phyloP scores from a whole-genome alignment of 1,140 invertebrate species.

The Hormaphis cornu region DNA sequence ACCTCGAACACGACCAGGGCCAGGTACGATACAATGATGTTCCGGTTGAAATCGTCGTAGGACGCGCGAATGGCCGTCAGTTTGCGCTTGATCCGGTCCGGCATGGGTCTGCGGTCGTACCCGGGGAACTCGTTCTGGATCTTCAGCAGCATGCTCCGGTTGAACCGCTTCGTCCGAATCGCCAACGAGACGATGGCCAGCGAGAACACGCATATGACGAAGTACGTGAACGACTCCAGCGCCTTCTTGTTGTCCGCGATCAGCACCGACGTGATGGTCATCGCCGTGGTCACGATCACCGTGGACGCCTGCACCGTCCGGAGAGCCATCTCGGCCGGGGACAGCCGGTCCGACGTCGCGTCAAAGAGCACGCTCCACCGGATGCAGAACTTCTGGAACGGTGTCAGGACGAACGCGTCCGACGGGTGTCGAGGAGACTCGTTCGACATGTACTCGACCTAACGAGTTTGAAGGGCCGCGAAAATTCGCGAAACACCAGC shows the following conservation, averaged over 20 bases:
- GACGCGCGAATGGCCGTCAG: background rate
- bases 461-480: no score
- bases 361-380: background rate
- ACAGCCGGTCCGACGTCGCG: background rate
- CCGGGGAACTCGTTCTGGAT: background rate
- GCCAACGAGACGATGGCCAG: background rate
- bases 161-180: background rate
- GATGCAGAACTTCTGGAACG: constrained; percentile 1
- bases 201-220: background rate
- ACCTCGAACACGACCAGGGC: background rate
- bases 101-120: background rate
- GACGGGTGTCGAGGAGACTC: no score
- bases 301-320: background rate
- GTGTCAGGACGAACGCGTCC: background rate
- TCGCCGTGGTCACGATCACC: background rate
- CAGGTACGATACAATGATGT: background rate
- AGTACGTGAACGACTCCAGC: background rate
- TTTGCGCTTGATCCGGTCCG: background rate
- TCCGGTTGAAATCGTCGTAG: background rate
- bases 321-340: background rate
- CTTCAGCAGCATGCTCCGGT: background rate
- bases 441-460: no score
- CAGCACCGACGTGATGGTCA: background rate
- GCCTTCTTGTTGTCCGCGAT: constrained; percentile 4
- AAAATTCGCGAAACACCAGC: no score